Evolutionary conservation across 2,888 invertebrate species (phyloP), one percentile per base, ranked within the genome.

Genomic region (Hesperia comma): DNA sequence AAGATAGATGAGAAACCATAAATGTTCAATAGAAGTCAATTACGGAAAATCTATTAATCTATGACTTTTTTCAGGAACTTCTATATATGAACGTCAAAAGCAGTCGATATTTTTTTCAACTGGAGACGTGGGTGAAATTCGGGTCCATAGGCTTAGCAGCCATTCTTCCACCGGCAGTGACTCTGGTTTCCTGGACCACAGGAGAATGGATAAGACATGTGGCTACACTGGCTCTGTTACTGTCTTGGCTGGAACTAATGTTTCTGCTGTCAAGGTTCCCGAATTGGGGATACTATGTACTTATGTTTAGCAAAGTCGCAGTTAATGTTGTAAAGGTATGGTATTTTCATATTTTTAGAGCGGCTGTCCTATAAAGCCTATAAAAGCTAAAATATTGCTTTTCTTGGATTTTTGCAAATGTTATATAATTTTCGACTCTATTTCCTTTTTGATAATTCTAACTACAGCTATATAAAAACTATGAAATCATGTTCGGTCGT

Each of bases 281-380:
- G 0, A 92, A 90, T 61, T 93, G 93, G 87, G 94, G 94, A 0
- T 93, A 93, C 75, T 94, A 94, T 79, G 93, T 94, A 1, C 87
- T 94, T 6, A 94, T 94, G 94, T 94, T 94, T 80, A 93, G 93
- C n/a, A 93, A 93, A 73, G 94, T 94, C 0, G 93, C 94, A 0
- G 82, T 87, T 1, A 94, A 94, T 79, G 93, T 94, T 66, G 74
- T 94, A 2, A 94, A 94, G 85, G 94, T 94, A 76, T 70, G 54
- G 17, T 68, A 40, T 17, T 32, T 15, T 41, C 21, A 5, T 15
- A 37, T 6, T 61, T 19, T 15, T n/a, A 46, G 1, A 5, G 17
- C 14, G n/a, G n/a, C n/a, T n/a, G n/a, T n/a, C n/a, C 37, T 37
- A 2, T 33, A 33, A 33, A 1, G 33, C 33, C 8, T 33, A 6